These are phyloP conservation scores for Cotesia vestalis DNA, from an alignment of 1,140 invertebrate genomes.

Conservation along the genomic window DNA sequence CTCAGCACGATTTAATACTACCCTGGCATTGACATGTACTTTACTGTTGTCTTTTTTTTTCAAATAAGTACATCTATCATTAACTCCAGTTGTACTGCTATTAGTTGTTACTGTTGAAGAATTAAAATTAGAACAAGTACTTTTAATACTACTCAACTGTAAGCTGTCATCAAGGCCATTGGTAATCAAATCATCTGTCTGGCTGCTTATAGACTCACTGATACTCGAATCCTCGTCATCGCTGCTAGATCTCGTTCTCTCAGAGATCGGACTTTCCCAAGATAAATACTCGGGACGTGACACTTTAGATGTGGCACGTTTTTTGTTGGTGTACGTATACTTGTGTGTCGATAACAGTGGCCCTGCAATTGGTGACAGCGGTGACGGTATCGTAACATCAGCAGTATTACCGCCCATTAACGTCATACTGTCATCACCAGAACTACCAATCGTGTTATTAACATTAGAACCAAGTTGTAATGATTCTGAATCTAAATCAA, in stretches of 20 bases:
- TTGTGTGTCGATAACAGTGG: slow-evolving; percentile 61
- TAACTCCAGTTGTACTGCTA: neutral
- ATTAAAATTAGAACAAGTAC: neutral
- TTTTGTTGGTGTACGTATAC: slow-evolving; percentile 62
- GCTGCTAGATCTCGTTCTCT: slow-evolving; percentile 44
- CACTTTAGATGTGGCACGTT: slow-evolving; percentile 51
- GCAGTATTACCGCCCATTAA: slow-evolving; percentile 54
- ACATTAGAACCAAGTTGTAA: slow-evolving; percentile 49
- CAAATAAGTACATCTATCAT: slow-evolving; percentile 46
- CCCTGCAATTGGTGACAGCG: slow-evolving; percentile 60
- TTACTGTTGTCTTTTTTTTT: slow-evolving; percentile 54
- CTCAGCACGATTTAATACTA: slow-evolving; percentile 55
- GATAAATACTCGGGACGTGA: slow-evolving; percentile 51
- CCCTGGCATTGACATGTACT: slow-evolving; percentile 54
- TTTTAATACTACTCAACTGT: slow-evolving; percentile 40
- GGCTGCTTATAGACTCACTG: slow-evolving; percentile 53
- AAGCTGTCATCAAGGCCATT: slow-evolving; percentile 55
- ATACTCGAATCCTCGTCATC: slow-evolving; percentile 60
- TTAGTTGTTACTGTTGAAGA: no score
- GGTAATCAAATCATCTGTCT: slow-evolving; percentile 54
- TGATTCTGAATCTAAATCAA: slow-evolving; percentile 57
- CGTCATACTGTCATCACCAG: slow-evolving; percentile 57
- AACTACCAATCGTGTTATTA: slow-evolving; percentile 56
- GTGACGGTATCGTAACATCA: slow-evolving; percentile 60
- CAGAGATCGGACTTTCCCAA: slow-evolving; percentile 50